Percentiles rank a stretch among this genome's conserved stretches.
These are phyloP conservation scores for Brachionus calyciflorus DNA, from an alignment of 1,140 invertebrate genomes.

Conservation along the genomic window DNA sequence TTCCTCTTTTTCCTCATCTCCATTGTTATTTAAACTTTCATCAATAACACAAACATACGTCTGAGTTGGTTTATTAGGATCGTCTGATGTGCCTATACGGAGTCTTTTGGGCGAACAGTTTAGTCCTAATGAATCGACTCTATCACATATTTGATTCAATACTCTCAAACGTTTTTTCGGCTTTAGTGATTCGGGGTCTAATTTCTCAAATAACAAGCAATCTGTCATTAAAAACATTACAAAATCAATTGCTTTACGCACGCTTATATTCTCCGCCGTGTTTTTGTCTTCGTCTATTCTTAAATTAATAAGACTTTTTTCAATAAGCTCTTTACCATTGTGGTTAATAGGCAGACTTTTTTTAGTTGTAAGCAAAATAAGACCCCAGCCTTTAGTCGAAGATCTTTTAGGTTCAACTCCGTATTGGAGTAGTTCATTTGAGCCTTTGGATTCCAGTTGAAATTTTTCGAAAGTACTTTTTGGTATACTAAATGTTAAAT, in stretches of 20 bases:
- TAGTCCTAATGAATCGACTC: conserved; percentile 27
- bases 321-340: neutral
- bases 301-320: conserved; percentile 35
- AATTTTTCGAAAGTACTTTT: conserved; percentile 38
- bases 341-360: conserved; percentile 9
- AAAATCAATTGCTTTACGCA: conserved; percentile 34
- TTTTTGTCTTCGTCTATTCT: conserved; percentile 11
- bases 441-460: conserved; percentile 7
- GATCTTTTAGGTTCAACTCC: neutral
- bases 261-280: neutral
- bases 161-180: conserved; percentile 9
- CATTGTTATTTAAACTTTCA: conserved; percentile 42
- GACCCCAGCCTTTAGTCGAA: conserved; percentile 18
- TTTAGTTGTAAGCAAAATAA: conserved; percentile 32
- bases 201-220: conserved; percentile 23
- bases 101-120: conserved; percentile 34
- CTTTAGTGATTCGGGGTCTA: conserved; percentile 21
- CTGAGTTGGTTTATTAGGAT: neutral
- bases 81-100: neutral
- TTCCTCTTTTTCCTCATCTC: conserved; percentile 2
- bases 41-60: conserved; percentile 46
- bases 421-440: conserved; percentile 23
- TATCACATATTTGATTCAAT: conserved; percentile 41
- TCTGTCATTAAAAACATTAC: conserved; percentile 40
- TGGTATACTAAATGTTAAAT: conserved; percentile 1